A percentile compares a stretch with the other conserved stretches of the same genome.
Evolutionary conservation across 2,113 vertebrate species (phyloP).

Genomic region (Jacana jacana): DNA sequence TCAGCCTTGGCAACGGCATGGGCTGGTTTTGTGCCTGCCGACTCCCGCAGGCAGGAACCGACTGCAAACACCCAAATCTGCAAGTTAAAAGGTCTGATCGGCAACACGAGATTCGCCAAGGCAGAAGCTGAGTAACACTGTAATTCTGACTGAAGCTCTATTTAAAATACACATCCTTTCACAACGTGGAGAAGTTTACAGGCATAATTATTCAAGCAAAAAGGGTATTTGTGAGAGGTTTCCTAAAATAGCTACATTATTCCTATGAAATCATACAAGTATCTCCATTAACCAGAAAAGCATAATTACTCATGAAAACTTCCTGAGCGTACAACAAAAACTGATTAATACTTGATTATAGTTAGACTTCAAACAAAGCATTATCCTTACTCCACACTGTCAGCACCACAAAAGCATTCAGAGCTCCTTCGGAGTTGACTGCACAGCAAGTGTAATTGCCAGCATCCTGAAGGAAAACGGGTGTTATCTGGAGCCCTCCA

Average conservation of each 20-base stretch:
- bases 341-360: conserved; percentile 18
- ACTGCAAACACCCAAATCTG: not conserved
- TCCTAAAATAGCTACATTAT: conserved; percentile 47
- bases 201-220: conserved; percentile 14
- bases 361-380: not conserved
- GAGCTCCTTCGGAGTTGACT: conserved; percentile 80
- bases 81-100: not conserved
- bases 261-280: conserved; percentile 53
- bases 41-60: not conserved
- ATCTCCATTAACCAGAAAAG: conserved; percentile 20
- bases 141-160: not conserved
- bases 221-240: conserved; percentile 29
- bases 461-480: conserved; percentile 83
- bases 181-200: not conserved
- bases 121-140: not conserved
- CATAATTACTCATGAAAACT: conserved; percentile 37
- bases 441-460: conserved; percentile 89
- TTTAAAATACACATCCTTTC: conserved; percentile 13
- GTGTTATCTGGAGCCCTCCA: conserved; percentile 85
- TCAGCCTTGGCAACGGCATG: not conserved
- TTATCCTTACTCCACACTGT: conserved; percentile 91
- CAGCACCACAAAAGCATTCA: conserved; percentile 81
- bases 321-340: conserved; percentile 2
- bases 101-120: not conserved
- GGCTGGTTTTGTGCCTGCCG: not conserved